phyloP scores from a whole-genome alignment of 2,797 vertebrate genomes.

The Nasua narica region DNA sequence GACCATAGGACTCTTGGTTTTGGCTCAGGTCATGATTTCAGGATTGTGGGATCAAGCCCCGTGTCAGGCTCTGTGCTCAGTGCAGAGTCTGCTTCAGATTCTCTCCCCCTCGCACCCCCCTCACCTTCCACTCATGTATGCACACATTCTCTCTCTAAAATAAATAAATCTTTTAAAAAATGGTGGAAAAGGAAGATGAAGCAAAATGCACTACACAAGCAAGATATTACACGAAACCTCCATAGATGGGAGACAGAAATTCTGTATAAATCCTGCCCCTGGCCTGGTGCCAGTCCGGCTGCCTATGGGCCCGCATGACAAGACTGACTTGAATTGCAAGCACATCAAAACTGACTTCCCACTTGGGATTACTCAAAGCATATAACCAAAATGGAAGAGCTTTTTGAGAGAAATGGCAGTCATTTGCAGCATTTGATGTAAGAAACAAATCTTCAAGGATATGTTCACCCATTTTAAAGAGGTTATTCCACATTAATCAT shows the following conservation, averaged over 20 bases:
- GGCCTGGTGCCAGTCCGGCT: not conserved
- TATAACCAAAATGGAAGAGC: not conserved
- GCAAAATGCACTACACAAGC: not conserved
- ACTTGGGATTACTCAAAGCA: not conserved
- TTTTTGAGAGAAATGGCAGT: not conserved
- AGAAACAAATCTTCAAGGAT: conserved; percentile 4
- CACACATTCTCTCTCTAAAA: not conserved
- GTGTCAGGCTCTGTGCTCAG: not conserved
- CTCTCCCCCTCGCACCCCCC: not conserved
- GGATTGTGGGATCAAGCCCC: not conserved
- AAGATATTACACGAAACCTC: not conserved
- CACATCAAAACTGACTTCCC: not conserved
- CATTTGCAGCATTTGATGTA: not conserved
- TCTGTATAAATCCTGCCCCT: not conserved
- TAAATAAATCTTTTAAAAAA: not conserved
- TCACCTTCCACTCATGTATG: not conserved
- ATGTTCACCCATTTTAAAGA: not conserved
- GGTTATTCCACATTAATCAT: not conserved
- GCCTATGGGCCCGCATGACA: not conserved
- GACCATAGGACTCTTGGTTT: not conserved
- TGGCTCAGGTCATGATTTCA: not conserved
- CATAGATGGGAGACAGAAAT: not conserved
- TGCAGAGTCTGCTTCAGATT: not conserved
- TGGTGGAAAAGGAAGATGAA: not conserved
- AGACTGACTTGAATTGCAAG: not conserved